Evolutionary conservation across 2,888 invertebrate genomes (phyloP), one percentile per base, ranked within the genome.

Genomic region (Cosmia trapezina): DNA sequence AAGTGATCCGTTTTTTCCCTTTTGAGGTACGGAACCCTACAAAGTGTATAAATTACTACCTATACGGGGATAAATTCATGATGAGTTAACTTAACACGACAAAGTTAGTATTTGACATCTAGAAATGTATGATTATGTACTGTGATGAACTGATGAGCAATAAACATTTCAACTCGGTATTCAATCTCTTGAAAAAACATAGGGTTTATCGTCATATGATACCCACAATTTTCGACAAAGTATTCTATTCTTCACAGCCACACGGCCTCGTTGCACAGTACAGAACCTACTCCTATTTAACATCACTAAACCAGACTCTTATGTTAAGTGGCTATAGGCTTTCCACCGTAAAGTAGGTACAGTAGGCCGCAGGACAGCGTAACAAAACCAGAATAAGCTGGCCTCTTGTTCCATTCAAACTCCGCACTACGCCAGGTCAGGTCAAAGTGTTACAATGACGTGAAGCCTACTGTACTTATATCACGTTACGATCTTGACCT

Each of bases 401-500:
- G n/a, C 14, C 19, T 33, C 1, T 63, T 37, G 17, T n/a, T n/a
- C n/a, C 33, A n/a, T n/a, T n/a, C 6, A n/a, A 53, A 11, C 14
- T 17, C 6, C 17, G n/a, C 1, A 49, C 1, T 63, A 33, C n/a
- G 9, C 9, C 49, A 9, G 33, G n/a, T 9, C 63, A 37, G n/a
- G 17, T n/a, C 14, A 37, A 63, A 6, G 19, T 28, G 45, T n/a
- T 19, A 33, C 5, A 12, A n/a, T 9, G 8, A 62, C 47, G 19
- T 45, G 45, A 12, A n/a, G 33, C 33, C 5, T 8, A n/a, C 33
- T 62, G 33, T 51, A 33, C 51, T 14, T 51, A 28, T 53, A 61
- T 61, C 43, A 56, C 33, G 17, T 64, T 49, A 64, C 60, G 12
- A 33, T 59, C 19, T 75, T 76, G 64, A 77, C 60, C 77, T 65